Evolutionary conservation across 2,113 vertebrate genomes (phyloP).

Genomic region (Oryzias melastigma): DNA sequence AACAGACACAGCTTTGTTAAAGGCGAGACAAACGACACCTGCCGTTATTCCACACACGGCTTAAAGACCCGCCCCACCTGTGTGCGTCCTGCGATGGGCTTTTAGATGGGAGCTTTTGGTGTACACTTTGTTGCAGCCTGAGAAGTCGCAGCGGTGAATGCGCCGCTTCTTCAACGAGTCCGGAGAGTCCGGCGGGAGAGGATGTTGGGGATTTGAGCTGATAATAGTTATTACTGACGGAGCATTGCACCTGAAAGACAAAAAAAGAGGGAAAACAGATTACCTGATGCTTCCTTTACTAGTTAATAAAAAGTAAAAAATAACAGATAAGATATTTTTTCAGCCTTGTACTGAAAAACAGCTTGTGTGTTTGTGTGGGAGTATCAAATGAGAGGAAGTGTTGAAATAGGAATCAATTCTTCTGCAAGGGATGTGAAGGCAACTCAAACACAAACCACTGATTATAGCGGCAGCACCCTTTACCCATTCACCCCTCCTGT

Average conservation of each 20-base stretch:
- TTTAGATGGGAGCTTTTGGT: conserved; percentile 98
- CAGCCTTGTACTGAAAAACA: neutral
- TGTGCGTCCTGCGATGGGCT: conserved; percentile 96
- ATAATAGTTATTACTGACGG: conserved; percentile 92
- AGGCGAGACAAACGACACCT: neutral
- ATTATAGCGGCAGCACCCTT: conserved; percentile 7
- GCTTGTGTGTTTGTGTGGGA: conserved; percentile 7
- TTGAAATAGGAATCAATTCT: conserved; percentile 64
- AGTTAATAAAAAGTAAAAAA: neutral
- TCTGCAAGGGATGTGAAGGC: conserved; percentile 55
- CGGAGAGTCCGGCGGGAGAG: conserved; percentile 88
- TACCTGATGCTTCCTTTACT: neutral
- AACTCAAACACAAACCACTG: conserved; percentile 6
- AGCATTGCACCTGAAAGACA: conserved; percentile 80
- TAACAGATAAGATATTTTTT: neutral
- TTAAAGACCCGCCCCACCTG: conserved; percentile 75
- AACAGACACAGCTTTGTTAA: neutral
- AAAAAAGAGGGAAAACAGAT: neutral
- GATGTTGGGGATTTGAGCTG: conserved; percentile 75
- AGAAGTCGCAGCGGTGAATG: conserved; percentile 94
- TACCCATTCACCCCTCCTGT: neutral
- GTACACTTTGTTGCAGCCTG: conserved; percentile 96
- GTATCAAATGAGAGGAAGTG: conserved; percentile 60
- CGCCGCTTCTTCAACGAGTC: conserved; percentile 90
- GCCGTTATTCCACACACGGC: too few relatives aligned